Evolutionary conservation across 2,888 invertebrate genomes (phyloP), one percentile per base, ranked within the genome.

Genomic region (Gerris lacustris): DNA sequence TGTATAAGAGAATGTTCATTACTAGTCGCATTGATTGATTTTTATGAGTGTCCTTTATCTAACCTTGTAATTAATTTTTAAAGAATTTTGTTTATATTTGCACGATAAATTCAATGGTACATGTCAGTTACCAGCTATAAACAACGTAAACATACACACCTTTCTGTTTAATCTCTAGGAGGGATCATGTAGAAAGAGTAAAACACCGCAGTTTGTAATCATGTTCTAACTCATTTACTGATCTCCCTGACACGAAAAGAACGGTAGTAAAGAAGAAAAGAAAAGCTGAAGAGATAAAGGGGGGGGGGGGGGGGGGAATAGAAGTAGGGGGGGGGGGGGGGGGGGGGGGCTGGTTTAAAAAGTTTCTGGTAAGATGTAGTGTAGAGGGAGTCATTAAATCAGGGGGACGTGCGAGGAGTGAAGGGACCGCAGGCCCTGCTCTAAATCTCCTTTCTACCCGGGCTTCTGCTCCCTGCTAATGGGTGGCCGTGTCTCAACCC

Each of bases 321-420:
- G n/a, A n/a, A n/a, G n/a, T n/a, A n/a, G 55, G 9, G 15, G 55
- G 55, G 55, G 55, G 55, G 15, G 11, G 15, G 55, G 55, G 55
- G 55, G 55, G 9, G 15, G 55, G 55, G 55, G 55, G 55, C 9
- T 9, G 55, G 9, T 55, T 55, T 11, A 55, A 55, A 55, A 55
- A 15, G 9, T 55, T 55, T 55, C 55, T 55, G 55, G 55, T 55
- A 55, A 55, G 55, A 55, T 55, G 55, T 55, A 55, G 55, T 55
- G 55, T 55, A 55, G 55, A 55, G 55, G 55, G 55, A 55, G 55
- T 55, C 55, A 55, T 55, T 55, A 55, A 55, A 55, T 55, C 55
- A 55, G 55, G 15, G 55, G 55, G 55, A 55, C 55, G 55, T 55
- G 55, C 55, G 55, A 55, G 55, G 55, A 55, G 55, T 55, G 55